Evolutionary conservation across 2,888 invertebrate genomes (phyloP), one percentile per base, ranked within the genome.

Genomic region (Ectobius pallidus): DNA sequence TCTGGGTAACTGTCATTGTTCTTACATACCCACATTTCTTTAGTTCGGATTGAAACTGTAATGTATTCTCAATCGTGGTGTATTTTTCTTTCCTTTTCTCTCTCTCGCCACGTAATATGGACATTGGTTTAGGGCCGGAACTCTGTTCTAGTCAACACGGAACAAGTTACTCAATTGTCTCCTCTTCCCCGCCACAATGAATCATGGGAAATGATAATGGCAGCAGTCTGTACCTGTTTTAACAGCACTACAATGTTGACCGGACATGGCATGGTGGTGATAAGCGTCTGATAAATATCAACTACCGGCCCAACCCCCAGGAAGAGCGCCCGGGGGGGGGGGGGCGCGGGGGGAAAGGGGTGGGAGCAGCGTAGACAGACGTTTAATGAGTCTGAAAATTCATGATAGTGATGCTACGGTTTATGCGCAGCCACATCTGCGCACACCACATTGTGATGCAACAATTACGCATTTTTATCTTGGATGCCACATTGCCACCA

Each of bases 191-290:
- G 25, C 63, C 63, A 42, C 42, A 63, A 63, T 63, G 63, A 63
- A 63, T 63, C 63, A 63, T 63, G 63, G 63, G 63, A 39, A 63
- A 63, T 42, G 63, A 42, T 63, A 63, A 63, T 63, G 63, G 63
- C 63, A 42, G 63, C 63, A 63, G 63, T 42, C 42, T 63, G 63
- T 63, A 63, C 63, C 42, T 63, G 42, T 63, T 63, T 63, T 63
- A 63, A 63, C 63, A 25, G 63, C 25, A 62, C 62, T 49, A 39
- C 62, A 62, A 62, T 39, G 62, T 34, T 42, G 63, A 30, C 63
- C 63, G 63, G 63, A 63, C 63, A 63, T 63, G 63, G 63, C 39
- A 20, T 63, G 42, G 25, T 42, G 63, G 42, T 63, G 63, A 63
- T 63, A 63, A 63, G 63, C 22, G 63, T 25, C 63, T 39, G 63